Conservation (phyloP, 2,888 invertebrate genomes). For the Seira sanloemensis region DNA sequence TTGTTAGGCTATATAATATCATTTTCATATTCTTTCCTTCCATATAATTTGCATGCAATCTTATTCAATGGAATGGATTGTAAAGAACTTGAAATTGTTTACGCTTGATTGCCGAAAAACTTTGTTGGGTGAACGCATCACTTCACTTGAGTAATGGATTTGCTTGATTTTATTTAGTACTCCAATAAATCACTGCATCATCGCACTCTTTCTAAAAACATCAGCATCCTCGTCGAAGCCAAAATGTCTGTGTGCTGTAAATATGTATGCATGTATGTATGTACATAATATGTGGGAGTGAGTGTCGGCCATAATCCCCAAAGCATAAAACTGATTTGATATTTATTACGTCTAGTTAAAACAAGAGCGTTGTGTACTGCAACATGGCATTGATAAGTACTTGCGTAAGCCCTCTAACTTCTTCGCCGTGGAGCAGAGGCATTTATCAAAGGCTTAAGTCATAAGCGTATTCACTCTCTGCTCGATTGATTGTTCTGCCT, state of each 20-base stretch:
- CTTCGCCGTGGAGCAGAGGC: not conserved
- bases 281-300: not conserved
- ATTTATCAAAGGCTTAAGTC: not conserved
- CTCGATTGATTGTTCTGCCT: not conserved
- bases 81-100: too few species aligned
- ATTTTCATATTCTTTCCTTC: too few species aligned
- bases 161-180: not conserved
- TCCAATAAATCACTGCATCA: not conserved
- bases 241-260: too few species aligned
- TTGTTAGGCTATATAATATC: too few species aligned
- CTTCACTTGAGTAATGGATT: not conserved
- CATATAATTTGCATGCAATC: too few species aligned
- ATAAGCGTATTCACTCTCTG: not conserved
- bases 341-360: not conserved
- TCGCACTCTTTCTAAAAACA: not conserved
- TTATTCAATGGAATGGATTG: too few species aligned
- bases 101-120: not conserved
- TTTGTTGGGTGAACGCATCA: not conserved
- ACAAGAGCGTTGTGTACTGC: not conserved
- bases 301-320: not conserved
- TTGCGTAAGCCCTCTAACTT: not conserved
- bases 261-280: too few species aligned
- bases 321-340: not conserved
- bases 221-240: not conserved
- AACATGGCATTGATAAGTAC: not conserved